Evolutionary conservation across 2,797 vertebrate species (phyloP).

Genomic region (Labroides dimidiatus): DNA sequence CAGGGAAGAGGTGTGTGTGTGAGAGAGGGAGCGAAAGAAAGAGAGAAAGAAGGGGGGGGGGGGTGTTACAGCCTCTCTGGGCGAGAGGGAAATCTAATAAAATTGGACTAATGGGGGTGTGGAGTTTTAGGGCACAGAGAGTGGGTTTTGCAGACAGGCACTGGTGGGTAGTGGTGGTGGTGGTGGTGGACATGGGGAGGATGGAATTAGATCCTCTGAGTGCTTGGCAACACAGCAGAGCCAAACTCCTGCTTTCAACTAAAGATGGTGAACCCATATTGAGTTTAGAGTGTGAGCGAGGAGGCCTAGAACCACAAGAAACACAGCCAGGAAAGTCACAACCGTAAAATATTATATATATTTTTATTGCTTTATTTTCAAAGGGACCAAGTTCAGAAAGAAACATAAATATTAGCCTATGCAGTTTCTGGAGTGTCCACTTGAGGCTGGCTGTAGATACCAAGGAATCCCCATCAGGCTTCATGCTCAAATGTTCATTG

Average conservation of each 20-base stretch:
- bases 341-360: slow-evolving; percentile 73
- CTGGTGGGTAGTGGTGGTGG: slow-evolving; percentile 67
- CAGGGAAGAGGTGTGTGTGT: slow-evolving; percentile 59
- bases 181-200: slow-evolving; percentile 75
- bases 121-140: slow-evolving; percentile 77
- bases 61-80: slow-evolving; percentile 80
- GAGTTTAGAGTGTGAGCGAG: slow-evolving; percentile 56
- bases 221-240: slow-evolving; percentile 71
- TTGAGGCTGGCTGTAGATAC: too few relatives aligned
- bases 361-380: not conserved
- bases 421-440: too few relatives aligned
- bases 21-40: slow-evolving; percentile 8
- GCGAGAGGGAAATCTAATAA: slow-evolving; percentile 85
- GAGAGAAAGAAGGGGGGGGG: too few relatives aligned
- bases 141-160: slow-evolving; percentile 72
- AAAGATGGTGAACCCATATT: slow-evolving; percentile 85
- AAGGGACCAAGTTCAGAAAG: not conserved
- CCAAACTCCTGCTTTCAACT: slow-evolving; percentile 82
- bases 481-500: too few relatives aligned
- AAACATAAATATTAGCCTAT: not conserved
- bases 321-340: slow-evolving; percentile 82
- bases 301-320: slow-evolving; percentile 76
- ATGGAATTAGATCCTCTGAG: slow-evolving; percentile 79
- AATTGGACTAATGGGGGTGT: slow-evolving; percentile 82
- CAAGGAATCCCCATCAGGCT: too few relatives aligned